Evolutionary conservation across 2,113 vertebrate genomes (phyloP).

Genomic region (Tachycineta bicolor): DNA sequence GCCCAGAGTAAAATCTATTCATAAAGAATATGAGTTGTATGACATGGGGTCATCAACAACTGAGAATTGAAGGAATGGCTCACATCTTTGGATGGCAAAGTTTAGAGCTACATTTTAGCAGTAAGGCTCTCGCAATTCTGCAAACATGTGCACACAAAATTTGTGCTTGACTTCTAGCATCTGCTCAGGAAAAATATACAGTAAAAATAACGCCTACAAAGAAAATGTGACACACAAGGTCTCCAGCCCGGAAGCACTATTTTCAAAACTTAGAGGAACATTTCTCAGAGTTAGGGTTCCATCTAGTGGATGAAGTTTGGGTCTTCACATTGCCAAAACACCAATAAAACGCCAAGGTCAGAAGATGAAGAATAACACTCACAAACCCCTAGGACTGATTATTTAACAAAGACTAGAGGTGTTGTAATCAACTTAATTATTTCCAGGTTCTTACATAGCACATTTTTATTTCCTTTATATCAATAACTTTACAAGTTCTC

Average conservation of each 20-base stretch:
- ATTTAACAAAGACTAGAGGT: neutral
- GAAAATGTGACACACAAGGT: neutral
- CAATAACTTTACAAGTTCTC: neutral
- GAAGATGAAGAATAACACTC: neutral
- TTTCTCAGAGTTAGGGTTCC: neutral
- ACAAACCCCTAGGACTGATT: neutral
- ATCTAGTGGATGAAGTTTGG: constrained; percentile 20
- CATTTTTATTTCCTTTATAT: neutral
- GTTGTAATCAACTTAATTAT: neutral
- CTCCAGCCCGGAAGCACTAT: neutral
- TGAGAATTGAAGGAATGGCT: neutral
- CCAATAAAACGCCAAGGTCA: neutral
- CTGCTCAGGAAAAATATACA: neutral
- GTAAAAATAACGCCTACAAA: neutral
- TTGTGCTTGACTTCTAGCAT: neutral
- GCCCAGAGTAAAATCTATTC: neutral
- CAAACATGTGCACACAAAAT: neutral
- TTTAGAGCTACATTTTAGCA: neutral
- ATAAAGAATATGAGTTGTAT: neutral
- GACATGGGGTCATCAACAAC: neutral
- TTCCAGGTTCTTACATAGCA: neutral
- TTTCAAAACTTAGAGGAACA: neutral
- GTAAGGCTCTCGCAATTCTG: neutral
- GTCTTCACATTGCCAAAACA: neutral
- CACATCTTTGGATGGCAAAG: neutral